Evolutionary conservation across 1,140 invertebrate genomes (phyloP).

Genomic region (Asbolus verrucosus): DNA sequence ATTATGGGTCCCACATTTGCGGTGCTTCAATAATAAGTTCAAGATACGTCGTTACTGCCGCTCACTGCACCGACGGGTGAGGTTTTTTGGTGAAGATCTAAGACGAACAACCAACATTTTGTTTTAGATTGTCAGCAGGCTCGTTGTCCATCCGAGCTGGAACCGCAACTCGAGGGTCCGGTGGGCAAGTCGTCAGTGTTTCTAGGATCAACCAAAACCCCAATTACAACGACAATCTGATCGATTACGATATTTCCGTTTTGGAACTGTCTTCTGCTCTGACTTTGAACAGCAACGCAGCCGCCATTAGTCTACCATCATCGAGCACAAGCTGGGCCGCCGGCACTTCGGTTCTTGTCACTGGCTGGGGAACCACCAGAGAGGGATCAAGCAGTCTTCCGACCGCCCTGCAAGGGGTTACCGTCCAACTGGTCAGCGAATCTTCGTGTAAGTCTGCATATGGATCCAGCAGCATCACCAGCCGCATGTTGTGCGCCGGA

Average conservation of each 20-base stretch:
- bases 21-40: constrained; percentile 72
- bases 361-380: constrained; percentile 57
- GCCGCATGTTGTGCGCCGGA: constrained; percentile 65
- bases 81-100: no score
- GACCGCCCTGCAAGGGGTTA: constrained; percentile 15
- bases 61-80: constrained; percentile 70
- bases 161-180: constrained; percentile 24
- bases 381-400: constrained; percentile 44
- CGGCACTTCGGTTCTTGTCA: constrained; percentile 33
- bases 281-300: not conserved
- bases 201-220: constrained; percentile 59
- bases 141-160: constrained; percentile 45
- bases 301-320: constrained; percentile 18
- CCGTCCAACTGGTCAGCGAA: constrained; percentile 17
- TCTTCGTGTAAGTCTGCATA: constrained; percentile 16
- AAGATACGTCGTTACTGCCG: constrained; percentile 72
- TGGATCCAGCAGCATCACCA: constrained; percentile 28
- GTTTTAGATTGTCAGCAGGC: constrained; percentile 13
- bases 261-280: constrained; percentile 54
- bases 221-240: constrained; percentile 57
- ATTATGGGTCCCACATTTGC: constrained; percentile 69
- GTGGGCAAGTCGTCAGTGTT: constrained; percentile 59
- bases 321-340: not conserved
- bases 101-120: no score
- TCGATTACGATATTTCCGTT: constrained; percentile 63